Evolutionary conservation across 2,797 vertebrate genomes (phyloP).

Genomic region (Stomatorhinus walkeri): DNA sequence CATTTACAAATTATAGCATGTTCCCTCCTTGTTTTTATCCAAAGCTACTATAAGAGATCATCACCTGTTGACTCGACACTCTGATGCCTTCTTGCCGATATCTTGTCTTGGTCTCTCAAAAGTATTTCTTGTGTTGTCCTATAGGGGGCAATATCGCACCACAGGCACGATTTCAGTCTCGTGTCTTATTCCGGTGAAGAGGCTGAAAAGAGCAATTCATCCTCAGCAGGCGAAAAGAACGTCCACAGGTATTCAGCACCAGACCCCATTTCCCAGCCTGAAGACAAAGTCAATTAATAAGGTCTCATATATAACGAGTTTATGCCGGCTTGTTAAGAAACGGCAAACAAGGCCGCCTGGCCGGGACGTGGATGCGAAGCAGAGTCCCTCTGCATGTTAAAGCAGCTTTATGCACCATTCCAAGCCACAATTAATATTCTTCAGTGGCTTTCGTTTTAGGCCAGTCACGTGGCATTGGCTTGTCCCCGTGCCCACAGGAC

Average conservation of each 20-base stretch:
- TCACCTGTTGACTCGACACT: background rate
- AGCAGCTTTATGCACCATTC: constrained; percentile 27
- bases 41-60: background rate
- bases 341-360: constrained; percentile 28
- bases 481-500: constrained; percentile 30
- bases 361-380: background rate
- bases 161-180: constrained; percentile 37
- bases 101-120: background rate
- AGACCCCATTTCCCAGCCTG: constrained; percentile 31
- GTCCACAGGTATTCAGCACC: constrained; percentile 29
- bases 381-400: constrained; percentile 34
- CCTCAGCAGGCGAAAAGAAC: background rate
- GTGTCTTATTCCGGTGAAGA: background rate
- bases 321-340: constrained; percentile 45
- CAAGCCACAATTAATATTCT: constrained; percentile 31
- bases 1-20: background rate
- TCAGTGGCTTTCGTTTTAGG: constrained; percentile 31
- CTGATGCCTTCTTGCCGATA: background rate
- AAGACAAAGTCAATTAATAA: constrained; percentile 48
- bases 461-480: constrained; percentile 4
- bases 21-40: background rate
- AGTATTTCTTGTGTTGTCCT: constrained; percentile 35
- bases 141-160: constrained; percentile 65
- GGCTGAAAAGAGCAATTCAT: constrained; percentile 11
- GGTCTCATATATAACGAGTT: constrained; percentile 43